Evolutionary conservation across 2,888 invertebrate genomes (phyloP), one percentile per base, ranked within the genome.

Genomic region (Meteorus cinctellus): DNA sequence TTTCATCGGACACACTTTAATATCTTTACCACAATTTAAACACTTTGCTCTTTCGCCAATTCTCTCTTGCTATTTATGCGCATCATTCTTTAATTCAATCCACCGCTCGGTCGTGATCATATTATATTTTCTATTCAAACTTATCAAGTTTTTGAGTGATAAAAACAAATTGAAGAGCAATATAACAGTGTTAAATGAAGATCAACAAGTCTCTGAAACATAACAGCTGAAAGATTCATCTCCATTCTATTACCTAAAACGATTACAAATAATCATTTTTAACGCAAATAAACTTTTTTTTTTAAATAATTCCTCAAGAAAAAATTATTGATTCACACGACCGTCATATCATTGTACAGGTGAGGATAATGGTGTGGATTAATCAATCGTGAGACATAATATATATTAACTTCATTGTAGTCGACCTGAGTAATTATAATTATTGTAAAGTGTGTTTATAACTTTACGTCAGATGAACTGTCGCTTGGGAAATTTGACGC

Each of bases 401-500:
- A 36, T 41, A 41, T 19, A 2, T 34, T 2, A 41, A 6, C 16
- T 65, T 36, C 31, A 29, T 31, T 62, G 34, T 31, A 55, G 27
- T 69, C 41, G 41, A 41, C 62, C 60, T 45, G 60, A 74, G 81
- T 77, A 79, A 83, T 83, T 81, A 84, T 84, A 83, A 84, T 85
- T 82, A 83, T 82, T 80, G 81, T 83, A 82, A 82, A 55, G 79
- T 78, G 82, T 82, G 83, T 85, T 84, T 84, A 84, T 84, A 82
- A 81, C 75, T 62, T 31, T 80, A 66, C 74, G 67, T 77, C 79
- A 79, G 74, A 81, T 78, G 82, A 84, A 83, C 78, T 78, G 84
- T 84, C 85, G 78, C 85, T 76, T 83, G 85, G 84, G 84, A 85
- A 85, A 85, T 85, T 84, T 82, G 77, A 72, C 51, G 59, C 41